A percentile compares a stretch with the other conserved stretches of the same genome.
Evolutionary conservation across 2,113 vertebrate genomes (phyloP).

Genomic region (Otocyon megalotis): DNA sequence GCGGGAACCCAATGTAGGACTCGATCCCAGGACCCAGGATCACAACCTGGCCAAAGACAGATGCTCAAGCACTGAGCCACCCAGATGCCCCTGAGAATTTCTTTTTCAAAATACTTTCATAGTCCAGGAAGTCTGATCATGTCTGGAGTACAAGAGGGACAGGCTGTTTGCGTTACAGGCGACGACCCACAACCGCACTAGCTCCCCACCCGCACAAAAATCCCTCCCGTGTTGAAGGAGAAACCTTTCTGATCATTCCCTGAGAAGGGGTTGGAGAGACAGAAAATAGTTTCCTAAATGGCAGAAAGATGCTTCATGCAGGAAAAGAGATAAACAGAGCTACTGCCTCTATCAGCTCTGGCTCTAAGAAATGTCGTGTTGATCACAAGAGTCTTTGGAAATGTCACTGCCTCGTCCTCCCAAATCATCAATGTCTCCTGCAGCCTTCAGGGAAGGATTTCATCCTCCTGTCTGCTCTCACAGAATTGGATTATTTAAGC

Average conservation of each 20-base stretch:
- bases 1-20: no score
- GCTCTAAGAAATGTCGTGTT: background rate
- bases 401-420: background rate
- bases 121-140: background rate
- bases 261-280: background rate
- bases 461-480: background rate
- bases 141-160: background rate
- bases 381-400: background rate
- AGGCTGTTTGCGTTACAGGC: background rate
- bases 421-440: rapidly evolving
- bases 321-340: background rate
- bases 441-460: background rate
- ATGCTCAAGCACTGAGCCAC: no score
- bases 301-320: background rate
- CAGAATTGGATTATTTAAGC: background rate
- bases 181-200: rapidly evolving
- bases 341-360: background rate
- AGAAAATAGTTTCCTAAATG: background rate
- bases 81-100: background rate
- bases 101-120: background rate
- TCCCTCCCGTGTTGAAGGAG: background rate
- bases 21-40: no score
- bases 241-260: background rate
- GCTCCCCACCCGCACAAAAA: rapidly evolving
- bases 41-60: no score